Evolutionary conservation across 2,113 vertebrate species (phyloP).

Genomic region (Potamarius usumacintae): DNA sequence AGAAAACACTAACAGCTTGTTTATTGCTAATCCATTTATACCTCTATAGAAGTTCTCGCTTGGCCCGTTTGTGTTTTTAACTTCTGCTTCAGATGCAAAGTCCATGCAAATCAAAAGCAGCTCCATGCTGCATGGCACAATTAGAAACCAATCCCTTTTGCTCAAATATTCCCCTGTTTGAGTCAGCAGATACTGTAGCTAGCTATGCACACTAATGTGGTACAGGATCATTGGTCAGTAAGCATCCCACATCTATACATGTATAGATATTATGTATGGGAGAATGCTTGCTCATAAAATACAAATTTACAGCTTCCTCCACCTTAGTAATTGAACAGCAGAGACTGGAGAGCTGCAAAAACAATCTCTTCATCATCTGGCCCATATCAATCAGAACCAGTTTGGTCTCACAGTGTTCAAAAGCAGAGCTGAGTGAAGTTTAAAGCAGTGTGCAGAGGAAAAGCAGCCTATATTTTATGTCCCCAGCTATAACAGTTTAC

Average conservation of each 20-base stretch:
- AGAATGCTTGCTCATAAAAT: slow-evolving; percentile 3
- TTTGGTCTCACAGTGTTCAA: background rate
- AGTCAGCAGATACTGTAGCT: background rate
- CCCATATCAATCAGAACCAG: background rate
- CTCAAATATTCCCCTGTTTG: slow-evolving; percentile 5
- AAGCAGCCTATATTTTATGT: slow-evolving; percentile 1
- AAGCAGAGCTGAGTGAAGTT: background rate
- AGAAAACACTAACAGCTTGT: background rate
- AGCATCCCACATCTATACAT: background rate
- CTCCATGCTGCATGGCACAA: background rate
- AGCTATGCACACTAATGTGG: background rate
- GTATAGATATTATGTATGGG: background rate
- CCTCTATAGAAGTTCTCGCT: background rate
- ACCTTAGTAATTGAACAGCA: slow-evolving; percentile 7
- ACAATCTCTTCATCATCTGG: background rate
- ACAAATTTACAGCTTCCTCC: background rate
- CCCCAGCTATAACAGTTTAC: slow-evolving; percentile 15
- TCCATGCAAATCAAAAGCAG: slow-evolving; percentile 37
- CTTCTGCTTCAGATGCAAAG: slow-evolving; percentile 37
- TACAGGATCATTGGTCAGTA: slow-evolving; percentile 6
- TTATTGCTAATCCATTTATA: background rate
- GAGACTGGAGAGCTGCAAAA: background rate
- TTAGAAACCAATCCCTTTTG: slow-evolving; percentile 17
- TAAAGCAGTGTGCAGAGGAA: background rate
- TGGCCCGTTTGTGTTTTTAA: background rate